Base-by-base conservation (phyloP, 2,113 vertebrate species). In the Tachycineta bicolor region DNA sequence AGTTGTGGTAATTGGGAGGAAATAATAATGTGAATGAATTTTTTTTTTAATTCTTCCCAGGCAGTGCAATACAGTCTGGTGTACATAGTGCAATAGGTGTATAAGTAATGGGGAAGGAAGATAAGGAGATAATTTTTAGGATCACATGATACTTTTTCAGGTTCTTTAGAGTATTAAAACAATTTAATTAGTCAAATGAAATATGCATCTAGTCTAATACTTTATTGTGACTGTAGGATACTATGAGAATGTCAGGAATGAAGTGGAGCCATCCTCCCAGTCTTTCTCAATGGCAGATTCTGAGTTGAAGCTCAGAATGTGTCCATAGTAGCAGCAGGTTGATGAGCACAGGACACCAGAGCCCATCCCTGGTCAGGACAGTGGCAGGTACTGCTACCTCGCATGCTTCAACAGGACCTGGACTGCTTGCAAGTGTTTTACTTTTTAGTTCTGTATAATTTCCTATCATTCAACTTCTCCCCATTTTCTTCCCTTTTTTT, bases 401-500 rank as follows among this genome's bases (percentile, higher is more conserved):
- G 7, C 13, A 1, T 2, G 2, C 55, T 52, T 56, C 39, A 79
- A 6, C 23, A 60, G 59, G 10, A n/a, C 19, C 20, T 53, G 41
- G 34, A 41, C 75, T 94, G 49, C 58, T 87, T 79, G 74, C 22
- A 63, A 26, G 7, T 39, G 23, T 44, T 65, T 53, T 62, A 58
- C 26, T 62, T 69, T 77, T 69, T 65, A 77, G 46, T 20, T 44
- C 83, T 74, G 6, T 90, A 43, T 74, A 34, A 89, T 69, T 95
- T 94, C 80, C 80, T 92, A 63, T 91, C 28, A 50, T 75, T 93
- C 17, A 71, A 55, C 60, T 95, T 91, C 89, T 64, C 70, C 70
- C 59, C 4, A 2, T 90, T 90, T 87, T 75, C 2, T 69, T 60
- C 41, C 14, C 13, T 37, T n/a, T 21, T 34, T 31, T n/a, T 25